Base-by-base conservation (phyloP, 2,113 vertebrate genomes). In the Craseonycteris thonglongyai region DNA sequence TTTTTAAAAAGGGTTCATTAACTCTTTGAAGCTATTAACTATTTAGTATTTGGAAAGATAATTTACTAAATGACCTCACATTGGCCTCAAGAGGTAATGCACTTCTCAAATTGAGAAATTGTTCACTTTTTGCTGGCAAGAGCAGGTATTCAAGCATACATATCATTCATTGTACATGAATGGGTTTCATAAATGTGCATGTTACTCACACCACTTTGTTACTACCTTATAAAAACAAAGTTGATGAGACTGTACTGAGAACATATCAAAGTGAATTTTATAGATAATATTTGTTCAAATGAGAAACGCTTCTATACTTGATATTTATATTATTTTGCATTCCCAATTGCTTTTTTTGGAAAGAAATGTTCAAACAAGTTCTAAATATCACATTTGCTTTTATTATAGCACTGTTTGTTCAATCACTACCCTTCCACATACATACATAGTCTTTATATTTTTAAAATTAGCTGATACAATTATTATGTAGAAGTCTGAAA, bases 11-110 rank as follows among this genome's bases (percentile, higher is more conserved):
- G 21, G 54, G 74, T 84, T 93, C 69, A 86, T 84, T 84, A 93
- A 94, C 74, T 94, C 59, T 88, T 95, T 71, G 93, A 94, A 93
- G 35, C 30, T 66, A 72, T 76, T 84, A 58, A 83, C 83, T 84
- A 59, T 89, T 89, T 84, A 94, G 83, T 58, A 35, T 35, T 93
- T 93, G 35, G 58, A 63, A 89, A 90, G 56, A 63, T 78, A 82
- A 92, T 83, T 95, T 91, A 72, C 51, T 91, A 90, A 96, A 82
- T 94, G 79, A 86, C 54, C 54, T 2, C n/a, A 86, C 82, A 38
- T 42, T 93, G 51, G 40, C 35, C 83, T 91, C 69, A 92, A 90
- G 30, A 90, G 86, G 71, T 84, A 76, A 76, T 40, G 14, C 30
- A 58, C 4, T n/a, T 91, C 54, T 22, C 35, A 2, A 47, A 72